A percentile compares a stretch with the other conserved stretches of the same genome.
Evolutionary conservation across 2,113 vertebrate species (phyloP).

Genomic region (Dromas ardeola): DNA sequence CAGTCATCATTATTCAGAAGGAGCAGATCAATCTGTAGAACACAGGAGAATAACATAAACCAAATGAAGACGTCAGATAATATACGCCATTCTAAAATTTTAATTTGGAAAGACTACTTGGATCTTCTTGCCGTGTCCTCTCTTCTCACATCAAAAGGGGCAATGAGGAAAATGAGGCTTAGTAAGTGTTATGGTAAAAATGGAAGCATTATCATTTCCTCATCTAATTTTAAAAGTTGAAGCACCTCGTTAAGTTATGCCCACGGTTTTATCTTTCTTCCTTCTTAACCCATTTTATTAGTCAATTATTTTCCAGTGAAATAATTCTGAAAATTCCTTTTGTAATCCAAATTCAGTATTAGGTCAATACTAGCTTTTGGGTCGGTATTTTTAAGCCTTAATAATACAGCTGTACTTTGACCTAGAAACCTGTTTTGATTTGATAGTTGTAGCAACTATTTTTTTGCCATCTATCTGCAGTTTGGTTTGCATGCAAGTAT

Average conservation of each 20-base stretch:
- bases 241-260: not conserved
- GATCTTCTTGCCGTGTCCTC: not conserved
- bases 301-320: not conserved
- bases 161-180: not conserved
- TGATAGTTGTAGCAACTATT: not conserved
- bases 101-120: not conserved
- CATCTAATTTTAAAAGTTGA: not conserved
- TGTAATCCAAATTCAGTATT: not conserved
- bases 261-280: not conserved
- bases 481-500: not conserved
- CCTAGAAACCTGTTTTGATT: not conserved
- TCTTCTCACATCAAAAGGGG: not conserved
- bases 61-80: not conserved
- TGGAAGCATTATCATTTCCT: not conserved
- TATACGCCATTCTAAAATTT: not conserved
- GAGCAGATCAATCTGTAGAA: not conserved
- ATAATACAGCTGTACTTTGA: not conserved
- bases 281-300: not conserved
- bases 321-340: not conserved
- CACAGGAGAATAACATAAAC: not conserved
- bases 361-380: not conserved
- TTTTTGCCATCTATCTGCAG: not conserved
- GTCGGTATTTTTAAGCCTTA: not conserved
- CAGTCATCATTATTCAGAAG: not conserved
- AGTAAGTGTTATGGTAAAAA: not conserved